Evolutionary conservation across 2,888 invertebrate genomes (phyloP).

Genomic region (Yponomeuta sedellus): DNA sequence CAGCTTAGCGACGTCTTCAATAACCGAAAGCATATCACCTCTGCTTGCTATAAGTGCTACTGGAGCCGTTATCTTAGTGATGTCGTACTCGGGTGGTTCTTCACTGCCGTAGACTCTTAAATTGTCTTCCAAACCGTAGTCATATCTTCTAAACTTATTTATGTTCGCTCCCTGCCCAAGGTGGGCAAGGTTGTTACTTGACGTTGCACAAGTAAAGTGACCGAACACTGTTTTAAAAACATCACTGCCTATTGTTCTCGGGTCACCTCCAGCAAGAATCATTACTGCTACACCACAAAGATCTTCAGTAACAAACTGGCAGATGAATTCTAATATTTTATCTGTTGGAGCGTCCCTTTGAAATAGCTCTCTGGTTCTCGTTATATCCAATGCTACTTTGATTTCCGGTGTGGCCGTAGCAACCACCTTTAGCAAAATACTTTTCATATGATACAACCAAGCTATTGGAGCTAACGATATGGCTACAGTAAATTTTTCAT

Average conservation of each 20-base stretch:
- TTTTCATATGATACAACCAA: not conserved
- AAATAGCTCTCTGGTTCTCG: not conserved
- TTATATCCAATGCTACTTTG: not conserved
- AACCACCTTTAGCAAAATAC: not conserved
- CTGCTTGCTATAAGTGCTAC: not conserved
- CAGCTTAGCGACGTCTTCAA: not conserved
- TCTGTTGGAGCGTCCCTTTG: not conserved
- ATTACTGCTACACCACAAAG: not conserved
- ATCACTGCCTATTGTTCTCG: not conserved
- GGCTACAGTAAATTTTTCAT: constrained; percentile 18
- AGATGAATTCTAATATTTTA: not conserved
- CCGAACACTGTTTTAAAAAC: not conserved
- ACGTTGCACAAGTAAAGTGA: not conserved
- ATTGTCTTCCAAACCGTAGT: not conserved
- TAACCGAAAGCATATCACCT: not conserved
- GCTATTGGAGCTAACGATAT: constrained; percentile 2
- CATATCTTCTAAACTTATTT: not conserved
- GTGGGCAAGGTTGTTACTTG: not conserved
- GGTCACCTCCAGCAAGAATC: not conserved
- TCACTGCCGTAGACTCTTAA: not conserved
- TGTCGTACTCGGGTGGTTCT: not conserved
- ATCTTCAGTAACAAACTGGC: not conserved
- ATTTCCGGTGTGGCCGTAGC: constrained; percentile 21
- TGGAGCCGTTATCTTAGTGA: not conserved
- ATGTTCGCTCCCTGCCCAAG: not conserved